Base-by-base conservation (phyloP, 2,888 invertebrate species). In the Polyommatus iphigenia region DNA sequence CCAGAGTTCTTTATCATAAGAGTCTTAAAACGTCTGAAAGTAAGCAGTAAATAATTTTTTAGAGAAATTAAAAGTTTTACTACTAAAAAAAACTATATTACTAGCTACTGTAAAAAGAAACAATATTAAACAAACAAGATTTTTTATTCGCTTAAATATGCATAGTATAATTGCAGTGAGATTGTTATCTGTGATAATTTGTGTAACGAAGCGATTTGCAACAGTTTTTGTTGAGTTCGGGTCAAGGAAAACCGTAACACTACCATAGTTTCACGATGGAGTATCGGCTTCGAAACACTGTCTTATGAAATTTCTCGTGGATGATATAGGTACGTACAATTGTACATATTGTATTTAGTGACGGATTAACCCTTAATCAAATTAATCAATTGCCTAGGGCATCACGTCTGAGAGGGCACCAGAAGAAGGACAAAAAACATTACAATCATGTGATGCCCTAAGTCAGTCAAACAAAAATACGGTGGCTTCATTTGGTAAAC, bases 181-280 rank as follows among this genome's bases (percentile, higher is more conserved):
- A 73, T 73, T 13, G 13, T 73, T 73, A 46, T 41, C 46, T 46
- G 73, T 46, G 73, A 20, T 20, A 73, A 73, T 73, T 73, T 73
- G 73, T 73, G 73, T 20, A 73, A 73, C 73, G 46, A 46, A 73
- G 24, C 46, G 73, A 73, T 73, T 73, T 73, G 73, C 20, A 73
- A 46, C 46, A 13, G 73, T 73, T 73, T 20, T 72, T 71, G n/a
- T n/a, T 41, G n/a, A 24, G 41, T 41, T 46, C 18, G 24, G 73
- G 73, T 73, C 73, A 73, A 73, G 73, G 73, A 20, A 46, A 73
- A 8, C 73, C 46, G 73, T 73, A 46, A 73, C 73, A 29, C 18
- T 71, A 24, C 46, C 20, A 46, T 46, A 73, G 46, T 73, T 73
- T 73, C 73, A 73, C 46, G 46, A n/a, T 46, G 3, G 5, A 32